phyloP scores from a whole-genome alignment of 2,797 vertebrate genomes.

The Galago senegalensis region DNA sequence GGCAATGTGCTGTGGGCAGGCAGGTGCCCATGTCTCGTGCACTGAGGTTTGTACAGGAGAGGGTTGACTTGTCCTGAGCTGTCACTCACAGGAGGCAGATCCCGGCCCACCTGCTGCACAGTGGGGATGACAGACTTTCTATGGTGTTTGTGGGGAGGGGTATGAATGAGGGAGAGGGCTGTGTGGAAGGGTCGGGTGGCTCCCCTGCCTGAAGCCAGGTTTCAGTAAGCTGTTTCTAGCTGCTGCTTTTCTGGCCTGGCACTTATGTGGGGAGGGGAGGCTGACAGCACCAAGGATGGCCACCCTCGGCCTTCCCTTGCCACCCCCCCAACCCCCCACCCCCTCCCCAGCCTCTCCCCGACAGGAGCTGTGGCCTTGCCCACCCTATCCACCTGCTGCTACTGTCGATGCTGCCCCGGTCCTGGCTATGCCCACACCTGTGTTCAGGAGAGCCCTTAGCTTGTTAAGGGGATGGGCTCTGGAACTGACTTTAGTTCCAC shows the following conservation, averaged over 20 bases:
- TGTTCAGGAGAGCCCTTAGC: not conserved
- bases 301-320: too few relatives aligned
- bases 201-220: fast-evolving
- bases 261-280: not conserved
- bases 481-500: not conserved
- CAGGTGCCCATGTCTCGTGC: fast-evolving
- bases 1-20: fast-evolving
- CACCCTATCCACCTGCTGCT: not conserved
- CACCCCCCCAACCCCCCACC: too few relatives aligned
- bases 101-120: not conserved
- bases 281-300: fast-evolving
- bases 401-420: fast-evolving
- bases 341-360: not conserved
- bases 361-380: fast-evolving
- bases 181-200: not conserved
- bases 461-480: not conserved
- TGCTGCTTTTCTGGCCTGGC: not conserved
- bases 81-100: not conserved
- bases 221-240: not conserved
- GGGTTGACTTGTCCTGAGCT: not conserved
- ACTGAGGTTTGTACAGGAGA: fast-evolving
- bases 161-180: fast-evolving
- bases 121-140: not conserved
- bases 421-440: not conserved
- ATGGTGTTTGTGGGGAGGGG: not conserved